These are phyloP conservation scores for Pantherophis vulpinus DNA, from an alignment of 2,797 vertebrate species.

Conservation along the genomic window DNA sequence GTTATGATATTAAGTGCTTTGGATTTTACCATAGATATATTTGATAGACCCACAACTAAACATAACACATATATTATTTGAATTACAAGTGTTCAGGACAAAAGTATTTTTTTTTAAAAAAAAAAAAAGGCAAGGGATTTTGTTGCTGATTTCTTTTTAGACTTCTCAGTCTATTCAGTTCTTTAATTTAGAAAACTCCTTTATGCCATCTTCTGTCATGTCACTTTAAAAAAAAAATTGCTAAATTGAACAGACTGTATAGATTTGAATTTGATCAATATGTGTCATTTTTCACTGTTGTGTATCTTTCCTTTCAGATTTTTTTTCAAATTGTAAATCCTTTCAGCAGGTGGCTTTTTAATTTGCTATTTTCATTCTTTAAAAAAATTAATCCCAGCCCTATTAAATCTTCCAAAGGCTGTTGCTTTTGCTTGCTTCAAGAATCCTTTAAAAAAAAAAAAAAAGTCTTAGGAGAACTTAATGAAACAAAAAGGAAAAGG, in stretches of 20 bases:
- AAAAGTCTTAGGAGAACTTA: slow-evolving; percentile 44
- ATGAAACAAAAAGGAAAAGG: slow-evolving; percentile 47
- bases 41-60: not conserved
- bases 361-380: slow-evolving; percentile 41
- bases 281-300: slow-evolving; percentile 35
- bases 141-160: not conserved
- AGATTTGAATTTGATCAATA: slow-evolving; percentile 46
- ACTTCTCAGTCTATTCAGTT: not conserved
- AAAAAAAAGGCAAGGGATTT: not conserved
- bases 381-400: slow-evolving; percentile 47
- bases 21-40: slow-evolving; percentile 54
- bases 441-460: slow-evolving; percentile 43
- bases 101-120: not conserved
- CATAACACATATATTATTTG: not conserved
- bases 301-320: slow-evolving; percentile 38
- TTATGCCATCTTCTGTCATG: slow-evolving; percentile 59
- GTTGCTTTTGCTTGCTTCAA: slow-evolving; percentile 42
- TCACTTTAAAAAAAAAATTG: not conserved
- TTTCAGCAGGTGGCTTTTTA: slow-evolving; percentile 29
- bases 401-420: slow-evolving; percentile 46
- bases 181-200: slow-evolving; percentile 36
- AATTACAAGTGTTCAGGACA: not conserved
- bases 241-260: slow-evolving; percentile 24
- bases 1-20: slow-evolving; percentile 62
- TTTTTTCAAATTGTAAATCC: slow-evolving; percentile 49